A percentile compares a stretch with the other conserved stretches of the same genome.
These are phyloP conservation scores for Caenorhabditis auriculariae DNA, from an alignment of 2,888 invertebrate species.

Conservation along the genomic window DNA sequence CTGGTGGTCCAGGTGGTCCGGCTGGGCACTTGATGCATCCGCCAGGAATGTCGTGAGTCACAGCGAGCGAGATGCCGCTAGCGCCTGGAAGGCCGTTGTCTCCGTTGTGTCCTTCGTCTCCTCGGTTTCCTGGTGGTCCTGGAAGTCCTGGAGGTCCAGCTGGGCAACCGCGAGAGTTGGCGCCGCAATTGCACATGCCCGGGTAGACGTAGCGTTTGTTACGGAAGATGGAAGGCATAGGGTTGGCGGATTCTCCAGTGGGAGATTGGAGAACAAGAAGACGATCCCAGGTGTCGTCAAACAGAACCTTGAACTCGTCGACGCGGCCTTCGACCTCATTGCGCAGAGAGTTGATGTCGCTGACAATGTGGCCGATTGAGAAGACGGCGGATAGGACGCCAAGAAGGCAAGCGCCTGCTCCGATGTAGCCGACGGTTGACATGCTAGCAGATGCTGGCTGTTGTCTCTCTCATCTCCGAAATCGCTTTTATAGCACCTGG, in stretches of 20 bases:
- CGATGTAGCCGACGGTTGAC: conserved; percentile 33
- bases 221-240: conserved; percentile 36
- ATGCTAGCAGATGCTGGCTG: conserved; percentile 16
- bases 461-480: neutral
- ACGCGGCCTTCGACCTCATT: conserved; percentile 37
- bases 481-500: conserved; percentile 12
- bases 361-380: conserved; percentile 42
- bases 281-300: conserved; percentile 50
- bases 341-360: conserved; percentile 41
- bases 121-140: conserved; percentile 40
- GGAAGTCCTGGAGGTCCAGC: conserved; percentile 48
- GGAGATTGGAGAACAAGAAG: conserved; percentile 43
- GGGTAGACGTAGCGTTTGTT: conserved; percentile 40
- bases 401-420: conserved; percentile 36
- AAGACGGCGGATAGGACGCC: conserved; percentile 38
- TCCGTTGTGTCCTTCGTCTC: conserved; percentile 41
- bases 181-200: conserved; percentile 45
- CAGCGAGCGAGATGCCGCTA: conserved; percentile 41
- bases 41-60: conserved; percentile 42
- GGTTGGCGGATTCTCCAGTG: conserved; percentile 35
- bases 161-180: conserved; percentile 42
- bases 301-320: conserved; percentile 40
- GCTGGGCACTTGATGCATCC: conserved; percentile 48
- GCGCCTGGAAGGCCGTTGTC: conserved; percentile 37
- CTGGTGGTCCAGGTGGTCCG: conserved; percentile 38